Evolutionary conservation across 2,797 vertebrate genomes (phyloP).

Genomic region (Euthynnus affinis): DNA sequence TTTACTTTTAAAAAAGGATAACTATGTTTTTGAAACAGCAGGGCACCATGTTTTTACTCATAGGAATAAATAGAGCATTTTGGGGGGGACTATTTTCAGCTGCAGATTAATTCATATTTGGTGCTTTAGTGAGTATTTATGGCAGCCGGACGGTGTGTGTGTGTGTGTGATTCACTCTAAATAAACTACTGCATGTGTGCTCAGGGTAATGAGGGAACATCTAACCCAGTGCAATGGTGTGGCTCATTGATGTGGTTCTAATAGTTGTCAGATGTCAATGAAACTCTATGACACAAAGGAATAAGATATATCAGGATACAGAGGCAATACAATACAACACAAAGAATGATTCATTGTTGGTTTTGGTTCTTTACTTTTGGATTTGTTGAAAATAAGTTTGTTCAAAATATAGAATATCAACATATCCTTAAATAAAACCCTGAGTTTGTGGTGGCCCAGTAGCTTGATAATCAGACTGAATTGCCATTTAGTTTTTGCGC

Average conservation of each 20-base stretch:
- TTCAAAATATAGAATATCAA: too few species aligned
- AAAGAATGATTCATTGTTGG: neutral
- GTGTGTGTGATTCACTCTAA: too few species aligned
- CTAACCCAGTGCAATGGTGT: neutral
- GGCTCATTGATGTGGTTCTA: neutral
- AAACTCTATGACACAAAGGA: neutral
- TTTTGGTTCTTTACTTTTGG: neutral
- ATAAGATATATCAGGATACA: neutral
- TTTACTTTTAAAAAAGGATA: neutral
- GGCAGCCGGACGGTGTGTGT: neutral
- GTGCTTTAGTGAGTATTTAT: neutral
- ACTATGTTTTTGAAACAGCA: neutral
- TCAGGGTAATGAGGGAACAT: neutral
- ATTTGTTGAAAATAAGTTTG: neutral
- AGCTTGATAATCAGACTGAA: neutral
- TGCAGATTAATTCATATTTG: neutral
- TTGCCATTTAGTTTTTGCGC: neutral
- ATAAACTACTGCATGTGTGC: too few species aligned
- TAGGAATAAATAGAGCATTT: neutral
- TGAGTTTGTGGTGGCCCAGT: too few species aligned
- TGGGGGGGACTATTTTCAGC: constrained; percentile 6
- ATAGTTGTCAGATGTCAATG: neutral
- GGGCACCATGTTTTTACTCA: too few species aligned
- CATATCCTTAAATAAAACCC: too few species aligned
- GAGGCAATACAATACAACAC: too few species aligned